phyloP scores from a whole-genome alignment of 2,888 invertebrate species.

The Polydrusus tereticollis region DNA sequence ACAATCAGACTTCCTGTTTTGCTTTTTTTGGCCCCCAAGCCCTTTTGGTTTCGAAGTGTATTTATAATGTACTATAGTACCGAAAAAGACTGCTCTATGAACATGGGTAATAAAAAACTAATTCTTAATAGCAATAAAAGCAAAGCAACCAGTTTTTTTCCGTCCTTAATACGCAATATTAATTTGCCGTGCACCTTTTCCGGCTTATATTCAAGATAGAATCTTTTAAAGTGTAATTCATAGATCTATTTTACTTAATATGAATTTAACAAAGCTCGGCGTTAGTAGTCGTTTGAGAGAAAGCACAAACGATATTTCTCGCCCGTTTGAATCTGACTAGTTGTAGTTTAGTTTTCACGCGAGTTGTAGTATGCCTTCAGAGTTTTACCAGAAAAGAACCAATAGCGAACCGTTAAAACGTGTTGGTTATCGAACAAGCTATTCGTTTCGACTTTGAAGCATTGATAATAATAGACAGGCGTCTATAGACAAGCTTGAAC shows the following conservation, averaged over 20 bases:
- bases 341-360: conserved; percentile 6
- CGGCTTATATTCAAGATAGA: background rate
- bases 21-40: no score
- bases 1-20: no score
- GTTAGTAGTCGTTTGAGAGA: conserved; percentile 8
- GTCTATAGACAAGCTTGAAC: no score
- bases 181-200: background rate
- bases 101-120: no score
- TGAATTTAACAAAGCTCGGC: conserved; percentile 7
- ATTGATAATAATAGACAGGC: no score
- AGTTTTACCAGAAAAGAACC: no score
- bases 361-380: background rate
- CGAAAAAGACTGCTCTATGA: no score
- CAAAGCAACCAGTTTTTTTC: background rate
- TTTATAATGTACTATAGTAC: no score
- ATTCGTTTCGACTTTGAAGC: no score
- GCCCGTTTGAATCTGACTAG: background rate
- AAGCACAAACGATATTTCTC: background rate
- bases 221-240: conserved; percentile 19
- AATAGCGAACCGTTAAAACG: no score
- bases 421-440: no score
- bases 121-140: background rate
- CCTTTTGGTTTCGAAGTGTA: no score
- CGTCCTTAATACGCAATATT: background rate
- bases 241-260: conserved; percentile 5